phyloP scores from a whole-genome alignment of 2,113 vertebrate genomes.

The Montifringilla adamsi region DNA sequence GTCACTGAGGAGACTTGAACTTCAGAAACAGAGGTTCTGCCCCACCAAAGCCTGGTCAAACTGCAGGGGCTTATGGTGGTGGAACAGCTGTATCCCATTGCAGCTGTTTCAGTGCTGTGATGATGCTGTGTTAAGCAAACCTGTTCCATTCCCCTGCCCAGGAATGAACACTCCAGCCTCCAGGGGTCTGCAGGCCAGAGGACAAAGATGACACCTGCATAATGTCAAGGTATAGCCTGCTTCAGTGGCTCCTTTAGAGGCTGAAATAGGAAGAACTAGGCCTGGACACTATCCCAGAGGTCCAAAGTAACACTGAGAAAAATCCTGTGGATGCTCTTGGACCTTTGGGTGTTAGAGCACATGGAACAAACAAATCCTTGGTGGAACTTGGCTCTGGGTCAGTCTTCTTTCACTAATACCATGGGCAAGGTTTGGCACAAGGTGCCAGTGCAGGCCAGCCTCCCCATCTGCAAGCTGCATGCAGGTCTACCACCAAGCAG shows the following conservation, averaged over 20 bases:
- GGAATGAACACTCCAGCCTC: background rate
- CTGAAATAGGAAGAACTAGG: background rate
- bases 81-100: background rate
- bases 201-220: background rate
- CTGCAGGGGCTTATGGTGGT: background rate
- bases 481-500: background rate
- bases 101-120: background rate
- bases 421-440: background rate
- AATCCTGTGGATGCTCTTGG: background rate
- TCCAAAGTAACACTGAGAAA: background rate
- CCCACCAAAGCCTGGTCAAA: background rate
- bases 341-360: background rate
- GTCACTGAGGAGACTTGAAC: background rate
- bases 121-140: background rate
- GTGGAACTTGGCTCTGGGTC: background rate
- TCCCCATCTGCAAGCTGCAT: background rate
- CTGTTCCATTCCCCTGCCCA: background rate
- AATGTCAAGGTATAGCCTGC: background rate
- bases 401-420: background rate
- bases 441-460: background rate
- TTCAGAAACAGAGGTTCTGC: background rate
- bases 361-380: background rate
- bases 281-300: background rate
- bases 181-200: background rate
- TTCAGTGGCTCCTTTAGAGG: background rate